These are phyloP conservation scores for Urechis unicinctus DNA, from an alignment of 2,888 invertebrate species.

Conservation along the genomic window DNA sequence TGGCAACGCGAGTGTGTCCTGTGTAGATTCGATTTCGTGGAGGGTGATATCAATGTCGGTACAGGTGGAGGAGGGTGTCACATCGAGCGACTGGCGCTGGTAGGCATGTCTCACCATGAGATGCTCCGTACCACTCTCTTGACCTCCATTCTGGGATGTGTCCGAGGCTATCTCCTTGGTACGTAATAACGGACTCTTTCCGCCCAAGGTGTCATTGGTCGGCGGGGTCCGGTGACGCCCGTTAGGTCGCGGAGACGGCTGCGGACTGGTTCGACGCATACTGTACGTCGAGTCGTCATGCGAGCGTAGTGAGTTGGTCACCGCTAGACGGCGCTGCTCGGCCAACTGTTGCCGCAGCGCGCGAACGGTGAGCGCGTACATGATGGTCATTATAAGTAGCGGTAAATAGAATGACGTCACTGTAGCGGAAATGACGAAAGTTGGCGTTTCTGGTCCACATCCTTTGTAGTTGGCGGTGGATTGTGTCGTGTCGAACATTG, in stretches of 20 bases:
- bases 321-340: slow-evolving; percentile 14
- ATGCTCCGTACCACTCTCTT: background rate
- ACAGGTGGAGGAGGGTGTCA: slow-evolving; percentile 10
- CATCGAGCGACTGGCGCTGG: background rate
- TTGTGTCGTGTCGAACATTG: slow-evolving; percentile 18
- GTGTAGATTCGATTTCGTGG: slow-evolving; percentile 2
- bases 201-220: background rate
- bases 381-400: slow-evolving; percentile 28
- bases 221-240: background rate
- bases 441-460: slow-evolving; percentile 28
- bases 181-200: background rate
- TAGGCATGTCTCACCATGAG: background rate
- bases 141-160: background rate
- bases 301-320: slow-evolving; percentile 9
- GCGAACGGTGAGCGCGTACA: slow-evolving; percentile 26
- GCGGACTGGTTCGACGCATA: background rate
- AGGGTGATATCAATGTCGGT: slow-evolving; percentile 8
- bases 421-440: slow-evolving; percentile 26
- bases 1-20: background rate
- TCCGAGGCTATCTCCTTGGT: background rate
- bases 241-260: background rate
- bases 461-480: slow-evolving; percentile 21
- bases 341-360: slow-evolving; percentile 21
- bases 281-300: background rate
- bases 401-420: slow-evolving; percentile 27